Percentiles rank a stretch among this genome's conserved stretches.
Evolutionary conservation across 2,113 vertebrate genomes (phyloP).

Genomic region (Accipiter cooperii): DNA sequence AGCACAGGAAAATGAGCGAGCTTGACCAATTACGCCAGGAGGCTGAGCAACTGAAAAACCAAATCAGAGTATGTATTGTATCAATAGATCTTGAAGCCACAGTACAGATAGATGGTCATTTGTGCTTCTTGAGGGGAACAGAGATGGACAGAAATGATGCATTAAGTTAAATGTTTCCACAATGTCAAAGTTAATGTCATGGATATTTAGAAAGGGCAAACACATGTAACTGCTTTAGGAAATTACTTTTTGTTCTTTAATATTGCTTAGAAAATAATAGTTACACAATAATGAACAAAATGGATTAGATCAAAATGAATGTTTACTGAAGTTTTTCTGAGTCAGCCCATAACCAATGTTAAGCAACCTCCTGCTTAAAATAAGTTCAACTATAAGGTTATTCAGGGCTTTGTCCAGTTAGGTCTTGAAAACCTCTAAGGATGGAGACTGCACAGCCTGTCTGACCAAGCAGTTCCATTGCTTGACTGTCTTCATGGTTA

Average conservation of each 20-base stretch:
- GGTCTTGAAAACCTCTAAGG: background rate
- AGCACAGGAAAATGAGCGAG: constrained; percentile 96
- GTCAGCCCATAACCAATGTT: background rate
- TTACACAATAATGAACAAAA: background rate
- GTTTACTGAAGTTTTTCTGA: background rate
- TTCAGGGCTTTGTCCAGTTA: background rate
- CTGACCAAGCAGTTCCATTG: background rate
- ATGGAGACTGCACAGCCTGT: background rate
- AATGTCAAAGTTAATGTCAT: background rate
- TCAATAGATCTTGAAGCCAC: background rate
- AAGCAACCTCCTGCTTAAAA: background rate
- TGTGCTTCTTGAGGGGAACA: background rate
- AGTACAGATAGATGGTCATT: background rate
- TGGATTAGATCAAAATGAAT: background rate
- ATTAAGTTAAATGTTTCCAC: background rate
- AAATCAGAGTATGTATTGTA: constrained; percentile 88
- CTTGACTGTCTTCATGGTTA: background rate
- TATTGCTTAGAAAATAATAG: background rate
- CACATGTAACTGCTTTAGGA: background rate
- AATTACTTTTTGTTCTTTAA: background rate
- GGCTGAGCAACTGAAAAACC: constrained; percentile 99
- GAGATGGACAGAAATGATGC: background rate
- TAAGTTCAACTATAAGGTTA: background rate
- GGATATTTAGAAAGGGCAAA: background rate
- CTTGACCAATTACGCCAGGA: constrained; percentile 99